Conservation (phyloP, 2,113 vertebrate species). For the Neoarius graeffei region DNA sequence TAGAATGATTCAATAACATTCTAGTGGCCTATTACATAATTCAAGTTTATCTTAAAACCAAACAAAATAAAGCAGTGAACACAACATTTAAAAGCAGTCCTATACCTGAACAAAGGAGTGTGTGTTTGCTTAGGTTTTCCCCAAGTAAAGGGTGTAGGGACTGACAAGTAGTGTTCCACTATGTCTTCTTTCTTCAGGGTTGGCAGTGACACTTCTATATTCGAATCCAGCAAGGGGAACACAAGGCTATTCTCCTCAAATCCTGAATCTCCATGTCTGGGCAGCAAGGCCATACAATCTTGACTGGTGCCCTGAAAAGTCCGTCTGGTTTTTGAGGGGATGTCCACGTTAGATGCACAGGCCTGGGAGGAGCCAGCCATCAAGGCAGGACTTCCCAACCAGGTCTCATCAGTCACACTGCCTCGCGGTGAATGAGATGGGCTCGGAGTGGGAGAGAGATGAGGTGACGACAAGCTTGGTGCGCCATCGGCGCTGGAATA, state of each 20-base stretch:
- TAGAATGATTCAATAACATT: not conserved
- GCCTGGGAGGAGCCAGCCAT: constrained; percentile 77
- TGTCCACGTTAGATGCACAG: constrained; percentile 81
- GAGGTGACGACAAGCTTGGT: constrained; percentile 83
- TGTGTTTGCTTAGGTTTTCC: constrained; percentile 90
- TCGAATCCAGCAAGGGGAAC: constrained; percentile 75
- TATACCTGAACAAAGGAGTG: constrained; percentile 89
- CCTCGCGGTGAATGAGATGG: constrained; percentile 87
- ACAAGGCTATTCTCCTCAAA: constrained; percentile 74
- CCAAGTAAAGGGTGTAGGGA: constrained; percentile 92
- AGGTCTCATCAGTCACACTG: constrained; percentile 88
- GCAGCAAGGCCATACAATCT: constrained; percentile 63
- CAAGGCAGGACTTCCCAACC: constrained; percentile 75
- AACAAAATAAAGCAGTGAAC: not conserved
- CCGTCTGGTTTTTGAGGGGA: constrained; percentile 93
- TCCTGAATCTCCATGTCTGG: constrained; percentile 79
- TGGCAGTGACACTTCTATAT: constrained; percentile 75
- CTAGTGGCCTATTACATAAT: not conserved
- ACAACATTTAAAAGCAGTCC: constrained; percentile 5
- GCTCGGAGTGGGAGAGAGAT: constrained; percentile 85
- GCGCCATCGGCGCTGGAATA: constrained; percentile 86
- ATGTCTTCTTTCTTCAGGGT: constrained; percentile 82
- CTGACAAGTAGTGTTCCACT: constrained; percentile 89
- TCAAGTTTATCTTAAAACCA: not conserved
- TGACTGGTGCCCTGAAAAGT: constrained; percentile 77